Base-by-base conservation (phyloP, 2,888 invertebrate genomes). In the Nezara viridula region DNA sequence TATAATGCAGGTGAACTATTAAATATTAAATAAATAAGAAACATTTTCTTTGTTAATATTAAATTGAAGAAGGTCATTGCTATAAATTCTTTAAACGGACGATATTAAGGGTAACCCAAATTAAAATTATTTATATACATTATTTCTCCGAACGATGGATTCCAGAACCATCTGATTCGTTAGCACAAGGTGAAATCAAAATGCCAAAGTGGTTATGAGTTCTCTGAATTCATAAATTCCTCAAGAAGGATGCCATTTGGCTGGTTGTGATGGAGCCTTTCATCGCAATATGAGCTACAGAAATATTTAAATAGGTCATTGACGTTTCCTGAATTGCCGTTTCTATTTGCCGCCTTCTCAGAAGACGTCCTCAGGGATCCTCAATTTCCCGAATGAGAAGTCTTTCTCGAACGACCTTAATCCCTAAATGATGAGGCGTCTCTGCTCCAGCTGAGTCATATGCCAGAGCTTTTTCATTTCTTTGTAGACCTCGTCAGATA, bases 391-490 rank as follows among this genome's bases (percentile, higher is more conserved):
- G 14, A 73, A 73, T 73, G 66, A 73, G 66, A 73, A 73, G 32
- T 73, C 66, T 12, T 37, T 73, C 66, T 73, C 7, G 66, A 21
- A 21, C 66, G 66, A 37, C 37, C 37, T 73, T 73, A 81, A 81
- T 44, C 44, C 44, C 44, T 81, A 81, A 81, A 44, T 81, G 81
- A 40, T 47, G n/a, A 81, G 77, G 40, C 77, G 40, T 40, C 21
- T 40, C 9, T 40, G 27, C 40, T 77, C 81, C 44, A 44, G 44
- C 21, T 40, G 44, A 81, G 81, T 81, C 81, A 81, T 81, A 81
- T 81, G 81, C 44, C 81, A 81, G 44, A 81, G 44, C n/a, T 81
- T 73, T 73, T 73, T 73, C 66, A 73, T 37, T 73, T 73, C 66
- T 73, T 19, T 32, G 66, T 37, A 73, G 66, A 37, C 6, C 66